These are phyloP conservation scores for Pteronura brasiliensis DNA, from an alignment of 2,113 vertebrate genomes.

Conservation along the genomic window DNA sequence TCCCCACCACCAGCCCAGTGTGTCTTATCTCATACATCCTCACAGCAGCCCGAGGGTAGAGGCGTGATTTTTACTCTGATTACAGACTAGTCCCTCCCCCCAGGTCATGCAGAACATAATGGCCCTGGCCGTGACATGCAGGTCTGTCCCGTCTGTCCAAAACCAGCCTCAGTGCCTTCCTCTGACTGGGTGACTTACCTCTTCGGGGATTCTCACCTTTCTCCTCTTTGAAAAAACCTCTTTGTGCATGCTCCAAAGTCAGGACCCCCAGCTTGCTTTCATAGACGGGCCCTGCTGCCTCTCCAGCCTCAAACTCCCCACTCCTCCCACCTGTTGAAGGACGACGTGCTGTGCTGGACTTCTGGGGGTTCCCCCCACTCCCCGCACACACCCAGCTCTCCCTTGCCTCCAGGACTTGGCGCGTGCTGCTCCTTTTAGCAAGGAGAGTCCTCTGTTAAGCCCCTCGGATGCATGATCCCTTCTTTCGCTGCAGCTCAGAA, in stretches of 20 bases:
- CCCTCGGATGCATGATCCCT: neutral
- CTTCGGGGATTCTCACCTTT: too few species aligned
- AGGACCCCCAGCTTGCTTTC: too few species aligned
- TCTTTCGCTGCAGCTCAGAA: neutral
- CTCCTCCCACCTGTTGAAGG: neutral
- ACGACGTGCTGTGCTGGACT: neutral
- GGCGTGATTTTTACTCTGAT: neutral
- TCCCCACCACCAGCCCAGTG: fast-evolving
- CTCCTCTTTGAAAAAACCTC: neutral
- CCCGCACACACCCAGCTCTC: neutral
- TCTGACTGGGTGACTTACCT: neutral
- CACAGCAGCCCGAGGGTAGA: too few species aligned
- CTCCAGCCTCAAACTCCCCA: neutral
- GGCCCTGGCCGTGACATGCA: fast-evolving
- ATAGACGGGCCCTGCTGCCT: neutral
- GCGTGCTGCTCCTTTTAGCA: neutral
- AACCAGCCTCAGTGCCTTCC: neutral
- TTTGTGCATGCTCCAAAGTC: fast-evolving
- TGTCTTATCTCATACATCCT: fast-evolving
- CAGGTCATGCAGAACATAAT: fast-evolving
- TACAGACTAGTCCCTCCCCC: neutral
- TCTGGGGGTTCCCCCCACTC: neutral
- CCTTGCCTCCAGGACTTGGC: neutral
- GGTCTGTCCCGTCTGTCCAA: neutral
- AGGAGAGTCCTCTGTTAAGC: neutral